Base-by-base conservation (phyloP, 2,113 vertebrate genomes). In the Centropus bengalensis region DNA sequence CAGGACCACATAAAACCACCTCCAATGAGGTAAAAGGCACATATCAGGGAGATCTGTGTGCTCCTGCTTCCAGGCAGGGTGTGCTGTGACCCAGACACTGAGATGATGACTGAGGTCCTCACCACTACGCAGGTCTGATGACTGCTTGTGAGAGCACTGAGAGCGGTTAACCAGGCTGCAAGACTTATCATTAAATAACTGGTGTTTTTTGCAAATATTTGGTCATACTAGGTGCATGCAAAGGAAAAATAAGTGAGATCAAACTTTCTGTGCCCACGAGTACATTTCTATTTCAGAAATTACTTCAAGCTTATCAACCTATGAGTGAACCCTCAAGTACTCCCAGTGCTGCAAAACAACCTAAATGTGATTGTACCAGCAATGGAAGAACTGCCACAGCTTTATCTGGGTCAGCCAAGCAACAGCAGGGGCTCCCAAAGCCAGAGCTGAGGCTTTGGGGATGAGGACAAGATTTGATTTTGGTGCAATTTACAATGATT, bases 401-500 rank as follows among this genome's bases (percentile, higher is more conserved):
- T 78, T 64, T 30, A 60, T 64, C 73, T 89, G 86, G 42, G 45
- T 78, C 83, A 84, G 73, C 19, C 69, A 84, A 60, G n/a, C 0
- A 2, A 86, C 60, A 32, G 52, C 1, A 90, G 66, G 89, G 44
- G 33, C 40, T 92, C 45, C 51, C 38, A 32, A 28, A 85, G 55
- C 42, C 82, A 77, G 68, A 59, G n/a, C 49, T 52, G 85, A 91
- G 87, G 75, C 59, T 86, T 27, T 70, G 42, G 55, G 55, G 52
- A 63, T 24, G 73, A 95, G 44, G 54, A 68, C 17, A 32, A 71
- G 69, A 79, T 36, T 40, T 45, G 40, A 91, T 85, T 89, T 91
- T 89, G 71, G 51, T 62, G 63, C 79, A 73, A 49, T 58, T 87
- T 69, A 63, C n/a, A 15, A 54, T 4, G 11, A 93, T 69, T 79